phyloP scores from a whole-genome alignment of 2,113 vertebrate genomes.

The Cathartes aura region DNA sequence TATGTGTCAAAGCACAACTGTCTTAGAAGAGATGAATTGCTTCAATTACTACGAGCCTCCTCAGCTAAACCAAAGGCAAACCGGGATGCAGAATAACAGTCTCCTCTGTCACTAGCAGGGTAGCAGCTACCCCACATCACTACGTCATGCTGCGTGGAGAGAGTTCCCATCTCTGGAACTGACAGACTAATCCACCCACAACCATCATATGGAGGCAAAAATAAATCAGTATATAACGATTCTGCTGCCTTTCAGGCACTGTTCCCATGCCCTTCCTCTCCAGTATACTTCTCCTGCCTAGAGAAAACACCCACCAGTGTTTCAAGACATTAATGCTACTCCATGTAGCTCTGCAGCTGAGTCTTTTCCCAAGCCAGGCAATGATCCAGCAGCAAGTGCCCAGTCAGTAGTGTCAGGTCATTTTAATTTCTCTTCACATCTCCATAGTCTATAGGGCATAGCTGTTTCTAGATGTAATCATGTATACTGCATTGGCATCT shows the following conservation, averaged over 20 bases:
- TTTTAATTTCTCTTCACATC: conserved; percentile 31
- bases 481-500: conserved; percentile 21
- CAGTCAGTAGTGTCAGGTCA: conserved; percentile 30
- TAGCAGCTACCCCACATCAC: not conserved
- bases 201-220: not conserved
- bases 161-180: not conserved
- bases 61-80: not conserved
- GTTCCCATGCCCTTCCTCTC: not conserved
- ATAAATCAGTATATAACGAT: not conserved
- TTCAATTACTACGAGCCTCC: rapidly evolving
- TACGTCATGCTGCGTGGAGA: rapidly evolving
- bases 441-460: conserved; percentile 29
- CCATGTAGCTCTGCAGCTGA: conserved; percentile 29
- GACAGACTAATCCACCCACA: not conserved
- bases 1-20: not conserved
- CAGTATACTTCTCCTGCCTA: conserved; percentile 21
- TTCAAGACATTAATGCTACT: conserved; percentile 13
- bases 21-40: not conserved
- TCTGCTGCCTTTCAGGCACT: not conserved
- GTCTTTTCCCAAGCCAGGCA: conserved; percentile 28
- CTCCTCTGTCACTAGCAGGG: not conserved
- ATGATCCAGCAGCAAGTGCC: conserved; percentile 38
- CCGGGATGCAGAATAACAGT: not conserved
- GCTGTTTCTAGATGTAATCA: conserved; percentile 33
- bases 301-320: conserved; percentile 42